Percentiles rank a stretch among this genome's conserved stretches.
phyloP scores from a whole-genome alignment of 2,797 vertebrate species.

The Setipinna tenuifilis region DNA sequence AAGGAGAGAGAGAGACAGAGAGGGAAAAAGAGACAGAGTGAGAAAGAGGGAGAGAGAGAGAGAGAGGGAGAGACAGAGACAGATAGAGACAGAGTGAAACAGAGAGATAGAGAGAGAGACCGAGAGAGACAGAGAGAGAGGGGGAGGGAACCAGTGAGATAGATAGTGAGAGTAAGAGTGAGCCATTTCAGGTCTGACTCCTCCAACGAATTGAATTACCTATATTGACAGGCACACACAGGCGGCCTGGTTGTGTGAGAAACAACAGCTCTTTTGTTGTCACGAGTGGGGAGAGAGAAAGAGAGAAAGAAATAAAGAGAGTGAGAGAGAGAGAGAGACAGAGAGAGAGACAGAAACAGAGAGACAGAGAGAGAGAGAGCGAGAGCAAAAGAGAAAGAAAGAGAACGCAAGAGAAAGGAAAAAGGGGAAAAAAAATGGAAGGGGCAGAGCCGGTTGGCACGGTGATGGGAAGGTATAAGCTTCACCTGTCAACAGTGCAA shows the following conservation, averaged over 20 bases:
- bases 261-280: slow-evolving; percentile 69
- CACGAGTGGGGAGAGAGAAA: neutral
- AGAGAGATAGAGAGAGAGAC: neutral
- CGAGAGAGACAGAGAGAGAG: neutral
- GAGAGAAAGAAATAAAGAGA: neutral
- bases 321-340: neutral
- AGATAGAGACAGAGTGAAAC: neutral
- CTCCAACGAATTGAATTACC: slow-evolving; percentile 22
- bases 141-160: neutral
- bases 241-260: slow-evolving; percentile 43
- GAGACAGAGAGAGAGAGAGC: slow-evolving; percentile 38
- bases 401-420: neutral
- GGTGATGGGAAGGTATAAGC: slow-evolving; percentile 61
- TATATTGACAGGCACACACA: neutral
- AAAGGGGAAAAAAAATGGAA: slow-evolving; percentile 56
- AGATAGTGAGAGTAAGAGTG: neutral
- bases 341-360: slow-evolving; percentile 32
- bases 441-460: slow-evolving; percentile 61
- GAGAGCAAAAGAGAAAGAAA: slow-evolving; percentile 41
- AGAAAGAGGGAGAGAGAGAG: neutral
- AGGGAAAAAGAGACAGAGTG: neutral
- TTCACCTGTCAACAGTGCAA: slow-evolving; percentile 66
- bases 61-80: neutral
- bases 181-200: neutral
- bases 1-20: neutral